These are phyloP conservation scores for Akabosia matsudoensis DNA, from an alignment of 1,140 invertebrate genomes.

Conservation along the genomic window DNA sequence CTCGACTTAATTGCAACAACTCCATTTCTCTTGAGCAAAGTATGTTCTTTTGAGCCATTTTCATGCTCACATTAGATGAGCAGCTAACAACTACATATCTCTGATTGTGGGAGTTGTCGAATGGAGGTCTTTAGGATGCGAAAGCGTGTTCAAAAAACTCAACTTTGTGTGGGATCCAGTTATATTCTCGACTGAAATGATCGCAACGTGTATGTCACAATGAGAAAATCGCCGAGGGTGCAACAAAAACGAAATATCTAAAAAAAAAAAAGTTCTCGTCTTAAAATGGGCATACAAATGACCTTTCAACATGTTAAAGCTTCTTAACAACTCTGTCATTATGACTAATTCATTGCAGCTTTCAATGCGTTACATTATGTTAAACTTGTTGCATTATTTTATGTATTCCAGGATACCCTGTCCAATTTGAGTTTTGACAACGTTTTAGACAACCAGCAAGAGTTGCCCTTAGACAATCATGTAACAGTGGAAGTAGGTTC, in stretches of 20 bases:
- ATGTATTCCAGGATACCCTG: slow-evolving; percentile 41
- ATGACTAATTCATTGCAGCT: background rate
- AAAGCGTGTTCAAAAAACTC: background rate
- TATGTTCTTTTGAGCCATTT: no score
- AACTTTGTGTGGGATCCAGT: background rate
- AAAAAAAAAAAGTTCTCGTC: background rate
- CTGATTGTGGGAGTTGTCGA: no score
- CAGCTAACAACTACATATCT: no score
- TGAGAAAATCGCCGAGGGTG: background rate
- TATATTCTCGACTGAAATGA: background rate
- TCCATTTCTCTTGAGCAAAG: background rate
- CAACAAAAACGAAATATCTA: background rate
- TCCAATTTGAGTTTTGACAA: slow-evolving; percentile 46
- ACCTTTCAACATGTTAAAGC: background rate
- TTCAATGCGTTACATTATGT: no score
- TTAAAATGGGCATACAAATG: background rate
- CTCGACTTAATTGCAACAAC: background rate
- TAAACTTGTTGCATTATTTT: background rate
- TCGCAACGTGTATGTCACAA: background rate
- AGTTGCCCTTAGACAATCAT: slow-evolving; percentile 9
- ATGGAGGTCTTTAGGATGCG: background rate
- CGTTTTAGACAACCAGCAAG: slow-evolving; percentile 30
- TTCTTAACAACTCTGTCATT: background rate
- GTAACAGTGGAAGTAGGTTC: background rate
- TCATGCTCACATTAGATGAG: no score